These are phyloP conservation scores for Eudasyphora cyanicolor DNA, from an alignment of 2,888 invertebrate species.

Conservation along the genomic window DNA sequence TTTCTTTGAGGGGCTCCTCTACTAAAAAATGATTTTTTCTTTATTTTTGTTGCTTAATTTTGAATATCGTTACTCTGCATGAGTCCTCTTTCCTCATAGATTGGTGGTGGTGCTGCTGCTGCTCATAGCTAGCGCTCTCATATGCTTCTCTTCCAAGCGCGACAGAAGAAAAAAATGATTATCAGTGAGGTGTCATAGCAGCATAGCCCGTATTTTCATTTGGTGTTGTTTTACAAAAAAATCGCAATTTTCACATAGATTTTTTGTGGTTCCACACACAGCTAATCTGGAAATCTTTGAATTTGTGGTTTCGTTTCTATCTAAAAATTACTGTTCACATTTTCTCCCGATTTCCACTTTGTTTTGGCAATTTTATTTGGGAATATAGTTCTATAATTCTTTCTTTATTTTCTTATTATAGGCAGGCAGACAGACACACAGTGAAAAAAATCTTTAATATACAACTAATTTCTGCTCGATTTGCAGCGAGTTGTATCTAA, in stretches of 20 bases:
- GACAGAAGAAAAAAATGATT: not conserved
- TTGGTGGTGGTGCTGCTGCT: not conserved
- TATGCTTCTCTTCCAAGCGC: conserved; percentile 6
- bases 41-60: conserved; percentile 14
- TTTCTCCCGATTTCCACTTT: not conserved
- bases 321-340: not conserved
- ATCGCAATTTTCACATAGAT: conserved; percentile 26
- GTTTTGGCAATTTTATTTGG: not conserved
- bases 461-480: conserved; percentile 65
- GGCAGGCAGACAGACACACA: conserved; percentile 55
- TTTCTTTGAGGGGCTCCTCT: not conserved
- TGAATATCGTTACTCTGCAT: conserved; percentile 44
- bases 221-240: conserved; percentile 20
- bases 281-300: not conserved
- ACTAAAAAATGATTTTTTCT: not conserved
- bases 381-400: not conserved
- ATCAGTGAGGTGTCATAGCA: conserved; percentile 41
- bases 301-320: not conserved
- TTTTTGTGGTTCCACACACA: conserved; percentile 8
- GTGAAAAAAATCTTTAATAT: conserved; percentile 67
- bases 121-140: not conserved
- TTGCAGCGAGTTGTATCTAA: conserved; percentile 60
- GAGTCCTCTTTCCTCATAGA: conserved; percentile 41
- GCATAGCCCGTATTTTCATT: conserved; percentile 43
- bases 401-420: conserved; percentile 40